A percentile compares a stretch with the other conserved stretches of the same genome.
Evolutionary conservation across 2,113 vertebrate species (phyloP).

Genomic region (Suncus etruscus): DNA sequence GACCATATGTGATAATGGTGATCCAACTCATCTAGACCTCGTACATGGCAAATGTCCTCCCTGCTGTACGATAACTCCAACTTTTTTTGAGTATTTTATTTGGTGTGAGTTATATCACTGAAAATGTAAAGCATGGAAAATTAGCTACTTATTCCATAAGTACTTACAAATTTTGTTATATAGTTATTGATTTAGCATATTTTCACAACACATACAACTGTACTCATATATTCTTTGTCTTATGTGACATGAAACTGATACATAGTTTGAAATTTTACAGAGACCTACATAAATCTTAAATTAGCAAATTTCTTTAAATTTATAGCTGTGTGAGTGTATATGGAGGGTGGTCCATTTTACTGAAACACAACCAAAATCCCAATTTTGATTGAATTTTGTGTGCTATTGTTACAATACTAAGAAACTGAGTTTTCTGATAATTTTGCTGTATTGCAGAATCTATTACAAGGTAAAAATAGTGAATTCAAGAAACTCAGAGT

Average conservation of each 20-base stretch:
- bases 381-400: conserved; percentile 83
- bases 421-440: conserved; percentile 79
- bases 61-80: no score
- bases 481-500: conserved; percentile 69
- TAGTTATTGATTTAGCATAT: neutral
- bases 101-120: conserved; percentile 6
- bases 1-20: no score
- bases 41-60: no score
- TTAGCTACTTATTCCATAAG: conserved; percentile 26
- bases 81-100: conserved; percentile 60
- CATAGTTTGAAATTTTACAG: neutral
- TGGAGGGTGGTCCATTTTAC: conserved; percentile 78
- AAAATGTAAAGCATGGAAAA: neutral
- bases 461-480: conserved; percentile 79
- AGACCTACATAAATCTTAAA: conserved; percentile 69
- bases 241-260: no score
- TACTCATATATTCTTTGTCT: neutral
- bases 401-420: conserved; percentile 79
- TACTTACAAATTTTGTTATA: conserved; percentile 33
- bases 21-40: no score
- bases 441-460: conserved; percentile 77
- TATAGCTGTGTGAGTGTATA: conserved; percentile 61
- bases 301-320: conserved; percentile 68
- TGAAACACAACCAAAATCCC: conserved; percentile 80
- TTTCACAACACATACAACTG: accelerated